Evolutionary conservation across 1,140 invertebrate species (phyloP).

Genomic region (Leptestheria dahalacensis): DNA sequence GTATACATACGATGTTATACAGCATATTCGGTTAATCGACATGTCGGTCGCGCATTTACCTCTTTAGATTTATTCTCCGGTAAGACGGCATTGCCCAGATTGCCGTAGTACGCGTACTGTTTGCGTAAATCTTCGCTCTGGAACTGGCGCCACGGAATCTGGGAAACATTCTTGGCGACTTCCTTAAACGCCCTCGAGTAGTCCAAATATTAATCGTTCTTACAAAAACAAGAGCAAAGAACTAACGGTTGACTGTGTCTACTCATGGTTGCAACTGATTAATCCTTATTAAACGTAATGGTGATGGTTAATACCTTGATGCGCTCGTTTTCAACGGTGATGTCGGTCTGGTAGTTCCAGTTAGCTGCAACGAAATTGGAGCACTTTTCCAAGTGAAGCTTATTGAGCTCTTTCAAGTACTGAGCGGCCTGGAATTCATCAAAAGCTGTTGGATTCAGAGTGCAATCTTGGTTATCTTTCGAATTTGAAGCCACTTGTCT

Average conservation of each 20-base stretch:
- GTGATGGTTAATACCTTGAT: slow-evolving; percentile 1
- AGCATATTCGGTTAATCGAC: not conserved
- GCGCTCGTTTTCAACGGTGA: slow-evolving; percentile 20
- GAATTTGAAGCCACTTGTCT: not conserved
- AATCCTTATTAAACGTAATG: too few relatives aligned
- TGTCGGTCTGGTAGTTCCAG: slow-evolving; percentile 22
- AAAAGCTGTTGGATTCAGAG: not conserved
- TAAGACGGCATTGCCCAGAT: slow-evolving; percentile 50
- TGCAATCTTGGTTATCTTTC: not conserved
- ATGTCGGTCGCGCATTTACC: slow-evolving; percentile 22
- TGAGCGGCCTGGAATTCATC: not conserved
- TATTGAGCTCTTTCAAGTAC: not conserved
- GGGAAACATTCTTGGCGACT: slow-evolving; percentile 13
- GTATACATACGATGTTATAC: too few relatives aligned
- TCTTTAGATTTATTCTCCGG: slow-evolving; percentile 38
- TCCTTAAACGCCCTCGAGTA: slow-evolving; percentile 10
- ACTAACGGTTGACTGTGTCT: too few relatives aligned
- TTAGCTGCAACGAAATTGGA: slow-evolving; percentile 18
- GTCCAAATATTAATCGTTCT: slow-evolving; percentile 6
- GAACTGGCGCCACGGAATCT: slow-evolving; percentile 27
- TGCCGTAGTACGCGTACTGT: slow-evolving; percentile 31
- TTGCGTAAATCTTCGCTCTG: slow-evolving; percentile 25
- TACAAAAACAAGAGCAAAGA: too few relatives aligned
- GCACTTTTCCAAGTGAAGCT: slow-evolving; percentile 15
- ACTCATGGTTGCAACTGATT: not conserved